Conservation (phyloP, 2,888 invertebrate genomes). For the Acleris literana region DNA sequence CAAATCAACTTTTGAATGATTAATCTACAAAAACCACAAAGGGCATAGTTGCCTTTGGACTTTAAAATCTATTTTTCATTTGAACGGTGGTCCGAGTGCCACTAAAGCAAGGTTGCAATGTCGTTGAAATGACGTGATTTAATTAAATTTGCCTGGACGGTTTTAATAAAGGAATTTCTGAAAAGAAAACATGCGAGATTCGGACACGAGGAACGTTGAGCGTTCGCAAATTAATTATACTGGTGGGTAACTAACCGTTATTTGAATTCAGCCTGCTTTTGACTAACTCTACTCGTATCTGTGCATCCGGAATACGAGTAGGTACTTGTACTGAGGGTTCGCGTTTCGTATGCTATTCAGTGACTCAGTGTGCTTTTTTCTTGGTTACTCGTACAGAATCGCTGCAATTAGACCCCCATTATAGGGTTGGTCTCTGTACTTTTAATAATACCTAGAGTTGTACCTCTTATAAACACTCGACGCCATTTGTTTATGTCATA, state of each 20-base stretch:
- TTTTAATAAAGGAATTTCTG: background rate
- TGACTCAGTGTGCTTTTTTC: too few relatives aligned
- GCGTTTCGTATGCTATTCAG: too few relatives aligned
- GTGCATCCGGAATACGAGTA: too few relatives aligned
- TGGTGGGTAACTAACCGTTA: background rate
- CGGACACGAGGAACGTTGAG: background rate
- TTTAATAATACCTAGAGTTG: too few relatives aligned
- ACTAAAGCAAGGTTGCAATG: background rate
- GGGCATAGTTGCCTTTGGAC: background rate
- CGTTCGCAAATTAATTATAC: conserved; percentile 11
- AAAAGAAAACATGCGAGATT: conserved; percentile 5
- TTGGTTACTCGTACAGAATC: too few relatives aligned
- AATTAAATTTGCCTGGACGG: background rate
- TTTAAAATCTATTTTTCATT: background rate
- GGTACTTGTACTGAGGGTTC: too few relatives aligned
- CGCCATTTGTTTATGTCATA: too few relatives aligned
- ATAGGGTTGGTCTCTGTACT: too few relatives aligned
- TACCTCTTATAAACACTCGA: too few relatives aligned
- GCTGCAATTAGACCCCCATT: too few relatives aligned
- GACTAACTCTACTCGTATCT: background rate
- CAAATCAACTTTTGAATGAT: too few relatives aligned
- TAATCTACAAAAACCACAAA: too few relatives aligned
- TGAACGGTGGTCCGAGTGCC: background rate
- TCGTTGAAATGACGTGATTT: background rate
- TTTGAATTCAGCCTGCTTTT: conserved; percentile 6